Evolutionary conservation across 92 coral and sea anemone genomes (phyloP).

Genomic region (Palythoa grandis): DNA sequence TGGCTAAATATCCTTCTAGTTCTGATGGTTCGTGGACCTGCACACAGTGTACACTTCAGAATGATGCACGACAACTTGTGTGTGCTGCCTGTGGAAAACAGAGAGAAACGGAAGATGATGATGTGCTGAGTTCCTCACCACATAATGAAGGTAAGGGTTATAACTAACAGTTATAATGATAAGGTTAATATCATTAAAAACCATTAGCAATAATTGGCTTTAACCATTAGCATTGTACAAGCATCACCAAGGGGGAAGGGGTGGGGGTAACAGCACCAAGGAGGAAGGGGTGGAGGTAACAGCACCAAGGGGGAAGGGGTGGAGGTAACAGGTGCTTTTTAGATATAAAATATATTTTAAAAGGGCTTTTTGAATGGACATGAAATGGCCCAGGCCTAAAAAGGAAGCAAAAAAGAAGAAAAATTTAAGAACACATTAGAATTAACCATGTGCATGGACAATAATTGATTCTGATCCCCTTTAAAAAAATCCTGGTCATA

Average conservation of each 20-base stretch:
- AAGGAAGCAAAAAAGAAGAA: no score
- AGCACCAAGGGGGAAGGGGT: not conserved
- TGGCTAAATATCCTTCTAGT: slow-evolving; percentile 50
- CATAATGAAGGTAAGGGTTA: slow-evolving; percentile 39
- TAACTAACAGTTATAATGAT: not conserved
- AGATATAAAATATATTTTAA: no score
- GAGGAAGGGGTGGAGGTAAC: not conserved
- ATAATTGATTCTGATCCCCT: no score
- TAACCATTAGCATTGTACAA: no score
- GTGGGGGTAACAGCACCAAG: not conserved
- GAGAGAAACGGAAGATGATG: slow-evolving; percentile 31
- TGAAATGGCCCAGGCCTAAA: no score
- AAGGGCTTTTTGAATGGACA: no score
- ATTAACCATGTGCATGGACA: no score
- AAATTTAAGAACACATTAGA: no score
- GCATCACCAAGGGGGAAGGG: not conserved
- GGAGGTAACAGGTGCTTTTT: not conserved
- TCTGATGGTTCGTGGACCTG: slow-evolving; percentile 84
- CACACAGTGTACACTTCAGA: slow-evolving; percentile 78
- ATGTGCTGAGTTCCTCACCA: not conserved
- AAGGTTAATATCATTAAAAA: no score
- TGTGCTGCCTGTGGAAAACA: slow-evolving; percentile 79
- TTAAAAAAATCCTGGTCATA: no score
- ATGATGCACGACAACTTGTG: slow-evolving; percentile 53
- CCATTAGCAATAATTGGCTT: no score